Percentiles rank a stretch among this genome's conserved stretches.
Conservation (phyloP, 2,113 vertebrate species). For the Hippocampus barbouri region DNA sequence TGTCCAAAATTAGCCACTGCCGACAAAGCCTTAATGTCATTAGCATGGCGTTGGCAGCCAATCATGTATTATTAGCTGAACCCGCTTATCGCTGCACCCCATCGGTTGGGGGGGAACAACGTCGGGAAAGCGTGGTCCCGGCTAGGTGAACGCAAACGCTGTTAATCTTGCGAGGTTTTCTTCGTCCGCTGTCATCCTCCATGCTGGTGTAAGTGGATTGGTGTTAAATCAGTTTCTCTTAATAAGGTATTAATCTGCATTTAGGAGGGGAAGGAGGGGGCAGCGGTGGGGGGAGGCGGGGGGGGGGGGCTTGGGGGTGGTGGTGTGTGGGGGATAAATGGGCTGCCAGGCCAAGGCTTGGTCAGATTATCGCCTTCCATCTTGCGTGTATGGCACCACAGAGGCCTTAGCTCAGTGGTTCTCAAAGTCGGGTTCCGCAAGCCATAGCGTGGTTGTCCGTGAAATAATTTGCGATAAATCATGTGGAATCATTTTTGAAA, state of each 20-base stretch:
- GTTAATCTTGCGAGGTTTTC: neutral
- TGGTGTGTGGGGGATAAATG: neutral
- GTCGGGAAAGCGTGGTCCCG: neutral
- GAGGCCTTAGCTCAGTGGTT: neutral
- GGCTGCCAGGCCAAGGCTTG: constrained; percentile 1
- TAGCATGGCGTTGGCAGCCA: constrained; percentile 22
- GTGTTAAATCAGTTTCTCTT: constrained; percentile 64
- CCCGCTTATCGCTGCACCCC: neutral
- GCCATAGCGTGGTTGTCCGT: neutral
- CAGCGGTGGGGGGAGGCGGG: neutral
- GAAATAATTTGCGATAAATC: neutral
- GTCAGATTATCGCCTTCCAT: constrained; percentile 40
- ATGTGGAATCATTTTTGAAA: neutral
- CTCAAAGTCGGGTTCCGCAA: too few species aligned
- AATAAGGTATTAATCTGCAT: constrained; percentile 69
- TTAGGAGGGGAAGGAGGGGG: constrained; percentile 24
- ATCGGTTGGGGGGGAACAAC: neutral
- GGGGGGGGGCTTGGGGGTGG: too few species aligned
- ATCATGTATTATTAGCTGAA: neutral
- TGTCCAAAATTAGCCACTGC: constrained; percentile 53
- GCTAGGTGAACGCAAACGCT: neutral
- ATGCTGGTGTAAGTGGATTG: constrained; percentile 69
- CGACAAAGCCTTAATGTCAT: constrained; percentile 56
- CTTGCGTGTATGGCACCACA: constrained; percentile 1
- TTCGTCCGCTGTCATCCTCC: constrained; percentile 16